Evolutionary conservation across 2,113 vertebrate species (phyloP).

Genomic region (Camelus dromedarius): DNA sequence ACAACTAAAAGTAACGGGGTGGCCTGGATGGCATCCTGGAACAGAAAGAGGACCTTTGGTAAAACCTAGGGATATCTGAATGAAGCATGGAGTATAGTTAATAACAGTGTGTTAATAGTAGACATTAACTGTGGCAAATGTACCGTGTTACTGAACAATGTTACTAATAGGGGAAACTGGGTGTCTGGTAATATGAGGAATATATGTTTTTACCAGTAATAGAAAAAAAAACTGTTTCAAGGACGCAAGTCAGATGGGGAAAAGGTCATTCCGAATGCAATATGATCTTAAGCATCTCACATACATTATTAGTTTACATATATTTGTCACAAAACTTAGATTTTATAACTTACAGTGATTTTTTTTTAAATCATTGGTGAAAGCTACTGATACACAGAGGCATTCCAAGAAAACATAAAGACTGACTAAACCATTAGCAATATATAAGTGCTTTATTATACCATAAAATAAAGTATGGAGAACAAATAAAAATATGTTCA

Average conservation of each 20-base stretch:
- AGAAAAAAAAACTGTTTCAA: neutral
- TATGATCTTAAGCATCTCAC: neutral
- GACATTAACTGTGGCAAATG: neutral
- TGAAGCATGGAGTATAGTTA: neutral
- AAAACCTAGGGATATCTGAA: neutral
- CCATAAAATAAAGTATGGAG: neutral
- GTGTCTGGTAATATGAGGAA: neutral
- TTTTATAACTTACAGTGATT: neutral
- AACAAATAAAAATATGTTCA: neutral
- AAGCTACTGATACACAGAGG: neutral
- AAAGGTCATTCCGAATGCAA: neutral
- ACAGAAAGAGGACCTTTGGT: neutral
- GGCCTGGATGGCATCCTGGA: neutral
- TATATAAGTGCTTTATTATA: neutral
- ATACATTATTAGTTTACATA: neutral
- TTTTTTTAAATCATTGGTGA: neutral
- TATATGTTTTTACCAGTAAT: neutral
- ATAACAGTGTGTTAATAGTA: neutral
- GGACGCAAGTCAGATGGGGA: neutral
- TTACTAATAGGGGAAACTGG: neutral
- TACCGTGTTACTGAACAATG: neutral
- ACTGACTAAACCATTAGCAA: neutral
- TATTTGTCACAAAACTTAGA: constrained; percentile 4
- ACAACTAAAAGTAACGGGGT: neutral
- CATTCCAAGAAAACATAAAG: constrained; percentile 46